Evolutionary conservation across 1,140 invertebrate genomes (phyloP).

Genomic region (Belonocnema kinseyi): DNA sequence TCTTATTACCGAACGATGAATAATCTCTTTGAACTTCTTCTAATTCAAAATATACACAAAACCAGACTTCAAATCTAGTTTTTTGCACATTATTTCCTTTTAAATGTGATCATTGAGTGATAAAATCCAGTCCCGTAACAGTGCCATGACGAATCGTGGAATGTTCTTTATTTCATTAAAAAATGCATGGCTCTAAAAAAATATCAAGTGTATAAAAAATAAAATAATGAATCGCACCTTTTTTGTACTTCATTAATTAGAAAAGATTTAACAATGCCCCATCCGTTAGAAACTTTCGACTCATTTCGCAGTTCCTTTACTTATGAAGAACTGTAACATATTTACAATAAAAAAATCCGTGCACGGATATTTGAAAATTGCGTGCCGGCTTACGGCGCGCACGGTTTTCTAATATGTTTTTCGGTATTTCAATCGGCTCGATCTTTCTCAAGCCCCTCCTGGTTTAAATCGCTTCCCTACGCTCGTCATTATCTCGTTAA

Average conservation of each 20-base stretch:
- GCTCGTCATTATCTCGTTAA: slow-evolving; percentile 31
- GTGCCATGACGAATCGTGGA: background rate
- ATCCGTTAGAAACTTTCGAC: background rate
- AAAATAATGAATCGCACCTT: background rate
- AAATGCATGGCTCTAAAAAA: background rate
- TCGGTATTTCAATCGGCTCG: slow-evolving; percentile 42
- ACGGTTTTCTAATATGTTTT: slow-evolving; percentile 26
- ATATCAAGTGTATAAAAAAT: background rate
- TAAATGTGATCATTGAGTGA: background rate
- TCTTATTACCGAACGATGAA: no score
- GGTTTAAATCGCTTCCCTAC: slow-evolving; percentile 20
- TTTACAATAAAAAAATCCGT: slow-evolving; percentile 9
- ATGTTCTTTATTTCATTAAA: background rate
- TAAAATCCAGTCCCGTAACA: no score
- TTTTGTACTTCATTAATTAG: background rate
- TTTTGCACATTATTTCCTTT: no score
- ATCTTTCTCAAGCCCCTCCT: slow-evolving; percentile 32
- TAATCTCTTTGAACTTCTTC: no score
- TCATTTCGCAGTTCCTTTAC: no score
- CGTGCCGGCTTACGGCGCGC: background rate
- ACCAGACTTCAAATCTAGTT: background rate
- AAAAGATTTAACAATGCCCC: background rate
- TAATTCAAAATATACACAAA: background rate
- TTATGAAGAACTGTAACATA: background rate
- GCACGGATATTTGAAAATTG: slow-evolving; percentile 6